Conservation (phyloP, 1,140 invertebrate species). For the Drosophila trapezifrons region DNA sequence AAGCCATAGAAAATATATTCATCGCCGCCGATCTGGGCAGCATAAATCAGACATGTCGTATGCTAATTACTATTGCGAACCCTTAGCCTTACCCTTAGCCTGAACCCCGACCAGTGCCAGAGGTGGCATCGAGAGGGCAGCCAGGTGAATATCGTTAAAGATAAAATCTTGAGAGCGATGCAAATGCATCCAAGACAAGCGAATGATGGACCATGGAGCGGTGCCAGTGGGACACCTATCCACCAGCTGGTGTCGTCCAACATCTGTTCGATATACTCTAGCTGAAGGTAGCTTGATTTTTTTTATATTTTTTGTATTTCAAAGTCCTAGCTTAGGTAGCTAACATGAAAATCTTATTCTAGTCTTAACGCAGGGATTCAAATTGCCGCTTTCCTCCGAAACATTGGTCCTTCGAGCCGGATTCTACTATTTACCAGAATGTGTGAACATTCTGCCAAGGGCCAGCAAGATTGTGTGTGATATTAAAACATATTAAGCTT, state of each 20-base stretch:
- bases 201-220: slow-evolving; percentile 3
- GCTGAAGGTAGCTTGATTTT: not conserved
- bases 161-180: slow-evolving; percentile 4
- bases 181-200: slow-evolving; percentile 31
- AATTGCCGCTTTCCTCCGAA: too few relatives aligned
- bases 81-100: slow-evolving; percentile 1
- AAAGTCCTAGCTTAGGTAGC: too few relatives aligned
- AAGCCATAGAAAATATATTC: slow-evolving; percentile 1
- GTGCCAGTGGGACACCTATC: not conserved
- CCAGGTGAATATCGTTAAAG: slow-evolving; percentile 15
- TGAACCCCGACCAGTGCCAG: too few relatives aligned
- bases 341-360: too few relatives aligned
- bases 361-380: too few relatives aligned
- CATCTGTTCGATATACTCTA: not conserved
- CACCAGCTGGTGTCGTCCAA: not conserved
- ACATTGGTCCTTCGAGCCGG: too few relatives aligned
- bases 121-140: too few relatives aligned
- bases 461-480: too few relatives aligned
- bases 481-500: too few relatives aligned
- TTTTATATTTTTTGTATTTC: too few relatives aligned
- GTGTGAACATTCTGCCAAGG: too few relatives aligned
- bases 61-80: slow-evolving; percentile 33
- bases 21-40: slow-evolving; percentile 28
- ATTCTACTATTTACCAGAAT: too few relatives aligned
- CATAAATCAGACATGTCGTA: slow-evolving; percentile 52